Base-by-base conservation (phyloP, 1,140 invertebrate species). In the Platyura marginata region DNA sequence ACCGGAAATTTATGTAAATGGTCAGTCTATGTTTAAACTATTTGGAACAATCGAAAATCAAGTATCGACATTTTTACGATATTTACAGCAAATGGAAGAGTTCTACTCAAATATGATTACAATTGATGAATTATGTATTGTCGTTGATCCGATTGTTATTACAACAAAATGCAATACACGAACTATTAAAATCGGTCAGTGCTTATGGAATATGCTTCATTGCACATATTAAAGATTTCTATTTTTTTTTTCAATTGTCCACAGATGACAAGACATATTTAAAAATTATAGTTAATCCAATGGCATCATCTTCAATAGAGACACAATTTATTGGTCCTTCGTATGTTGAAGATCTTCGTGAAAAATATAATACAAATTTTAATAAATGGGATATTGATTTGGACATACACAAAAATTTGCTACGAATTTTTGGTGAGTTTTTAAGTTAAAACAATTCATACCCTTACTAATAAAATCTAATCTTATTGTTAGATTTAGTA, bases 291-390 rank as follows among this genome's bases (percentile, higher is more conserved):
- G 53, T 56, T 18, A 41, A 36, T 0, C 51, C 60, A 49, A 57
- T 57, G 1, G 51, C 59, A 16, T 45, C 49, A 21, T 46, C 52
- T 20, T 41, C 47, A 3, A 44, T 46, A 2, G 54, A 54, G 0
- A 52, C 59, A 15, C 46, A 56, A 23, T 54, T 60, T 2, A 51
- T 57, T 19, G 57, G 57, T 20, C 57, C 57, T 3, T 57, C 57
- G 1, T 46, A 48, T 0, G 55, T 59, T 4, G 48, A 49, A 4
- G 42, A 48, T 0, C 21, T 58, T 44, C 46, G 57, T 0, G 47
- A 53, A 10, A 47, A 49, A 3, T 46, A 56, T 0, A 57, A 56
- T 41, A 50, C 57, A 16, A 54, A 55, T 1, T 35, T 59, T 0
- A 29, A 47, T n/a, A 51, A 47, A 25, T 60, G 57, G 57, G 57